A percentile compares a stretch with the other conserved stretches of the same genome.
These are phyloP conservation scores for Phortica variegata DNA, from an alignment of 1,140 invertebrate genomes.

Conservation along the genomic window DNA sequence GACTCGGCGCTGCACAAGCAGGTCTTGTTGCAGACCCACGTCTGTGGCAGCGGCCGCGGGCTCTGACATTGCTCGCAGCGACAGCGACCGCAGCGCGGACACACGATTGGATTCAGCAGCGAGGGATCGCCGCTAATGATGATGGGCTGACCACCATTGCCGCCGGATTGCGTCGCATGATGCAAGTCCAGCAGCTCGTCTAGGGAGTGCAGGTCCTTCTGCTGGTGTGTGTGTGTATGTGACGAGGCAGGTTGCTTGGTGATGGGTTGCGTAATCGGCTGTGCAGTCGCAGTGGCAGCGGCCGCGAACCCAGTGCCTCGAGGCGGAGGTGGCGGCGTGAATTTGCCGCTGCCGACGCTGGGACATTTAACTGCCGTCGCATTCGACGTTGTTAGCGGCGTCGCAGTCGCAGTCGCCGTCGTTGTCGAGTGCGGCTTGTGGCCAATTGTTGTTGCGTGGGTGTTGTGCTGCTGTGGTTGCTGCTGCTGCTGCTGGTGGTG, in stretches of 20 bases:
- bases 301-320: conserved; percentile 14
- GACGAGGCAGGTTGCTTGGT: conserved; percentile 62
- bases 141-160: conserved; percentile 28
- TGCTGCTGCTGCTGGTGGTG: conserved; percentile 35
- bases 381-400: conserved; percentile 24
- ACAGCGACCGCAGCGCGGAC: conserved; percentile 81
- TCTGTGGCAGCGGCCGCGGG: conserved; percentile 77
- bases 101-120: conserved; percentile 70
- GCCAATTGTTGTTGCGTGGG: background rate
- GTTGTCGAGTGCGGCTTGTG: conserved; percentile 18
- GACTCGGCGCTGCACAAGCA: conserved; percentile 85
- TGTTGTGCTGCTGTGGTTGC: conserved; percentile 18
- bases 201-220: conserved; percentile 59
- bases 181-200: conserved; percentile 37
- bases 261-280: conserved; percentile 48
- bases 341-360: background rate
- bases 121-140: conserved; percentile 39
- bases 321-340: conserved; percentile 2
- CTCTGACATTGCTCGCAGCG: conserved; percentile 83
- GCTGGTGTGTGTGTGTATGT: conserved; percentile 20
- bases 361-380: background rate
- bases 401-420: conserved; percentile 33
- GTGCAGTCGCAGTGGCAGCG: conserved; percentile 16
- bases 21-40: conserved; percentile 84
- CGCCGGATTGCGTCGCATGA: conserved; percentile 14